A percentile compares a stretch with the other conserved stretches of the same genome.
Conservation (phyloP, 1,140 invertebrate species). For the Elymnias hypermnestra region DNA sequence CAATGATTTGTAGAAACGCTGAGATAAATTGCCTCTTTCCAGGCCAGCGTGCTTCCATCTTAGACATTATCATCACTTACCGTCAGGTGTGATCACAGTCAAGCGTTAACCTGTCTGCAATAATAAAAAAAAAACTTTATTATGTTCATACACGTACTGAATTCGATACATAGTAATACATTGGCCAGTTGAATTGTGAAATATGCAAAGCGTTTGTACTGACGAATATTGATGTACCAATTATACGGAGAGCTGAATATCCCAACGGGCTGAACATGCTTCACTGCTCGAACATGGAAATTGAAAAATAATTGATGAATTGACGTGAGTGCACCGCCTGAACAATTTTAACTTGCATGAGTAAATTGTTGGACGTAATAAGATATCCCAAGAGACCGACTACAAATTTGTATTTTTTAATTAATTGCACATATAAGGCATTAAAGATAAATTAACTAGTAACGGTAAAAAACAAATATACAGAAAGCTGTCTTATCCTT, state of each 20-base stretch:
- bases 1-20: no score
- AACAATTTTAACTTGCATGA: conserved; percentile 27
- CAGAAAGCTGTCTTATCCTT: no score
- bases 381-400: not conserved
- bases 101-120: no score
- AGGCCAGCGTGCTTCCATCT: no score
- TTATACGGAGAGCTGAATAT: conserved; percentile 31
- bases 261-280: conserved; percentile 8
- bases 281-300: conserved; percentile 17
- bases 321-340: conserved; percentile 27
- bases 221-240: conserved; percentile 40
- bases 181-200: conserved; percentile 18
- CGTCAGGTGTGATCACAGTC: no score
- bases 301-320: conserved; percentile 38
- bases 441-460: not conserved
- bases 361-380: conserved; percentile 19
- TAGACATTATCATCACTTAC: no score
- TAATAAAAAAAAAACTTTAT: no score
- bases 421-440: not conserved
- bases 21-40: not conserved
- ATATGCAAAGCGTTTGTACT: conserved; percentile 31
- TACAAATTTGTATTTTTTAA: no score
- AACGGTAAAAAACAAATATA: no score
- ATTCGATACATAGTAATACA: no score
- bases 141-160: no score